phyloP scores from a whole-genome alignment of 2,113 vertebrate species.

The Scartelaos histophorus region DNA sequence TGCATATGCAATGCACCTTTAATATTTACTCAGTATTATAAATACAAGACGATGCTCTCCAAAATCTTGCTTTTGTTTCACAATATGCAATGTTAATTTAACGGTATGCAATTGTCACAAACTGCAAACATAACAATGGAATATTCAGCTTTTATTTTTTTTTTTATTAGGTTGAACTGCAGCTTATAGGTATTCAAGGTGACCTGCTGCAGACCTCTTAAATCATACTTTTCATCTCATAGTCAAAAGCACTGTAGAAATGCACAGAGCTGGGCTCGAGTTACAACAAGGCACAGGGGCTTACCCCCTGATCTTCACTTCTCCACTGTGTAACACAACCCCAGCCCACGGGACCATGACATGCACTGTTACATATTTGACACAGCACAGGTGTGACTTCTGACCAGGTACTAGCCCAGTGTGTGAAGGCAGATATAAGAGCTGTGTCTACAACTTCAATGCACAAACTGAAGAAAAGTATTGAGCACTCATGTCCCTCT shows the following conservation, averaged over 20 bases:
- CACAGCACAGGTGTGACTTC: constrained; percentile 43
- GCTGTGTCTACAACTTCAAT: neutral
- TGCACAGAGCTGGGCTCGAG: constrained; percentile 18
- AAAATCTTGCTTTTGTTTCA: neutral
- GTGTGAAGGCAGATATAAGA: neutral
- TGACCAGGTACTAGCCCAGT: neutral
- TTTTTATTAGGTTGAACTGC: constrained; percentile 12
- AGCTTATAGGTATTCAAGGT: neutral
- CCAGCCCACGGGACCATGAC: constrained; percentile 24
- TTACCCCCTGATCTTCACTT: constrained; percentile 40
- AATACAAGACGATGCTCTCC: neutral
- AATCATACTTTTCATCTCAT: neutral
- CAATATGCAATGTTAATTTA: neutral
- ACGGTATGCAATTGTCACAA: constrained; percentile 25
- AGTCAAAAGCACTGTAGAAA: neutral
- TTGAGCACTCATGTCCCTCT: neutral
- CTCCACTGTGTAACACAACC: constrained; percentile 40
- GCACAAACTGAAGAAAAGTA: neutral
- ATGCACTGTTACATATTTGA: constrained; percentile 32
- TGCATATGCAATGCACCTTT: too few relatives aligned
- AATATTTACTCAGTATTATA: neutral
- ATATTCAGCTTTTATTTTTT: neutral
- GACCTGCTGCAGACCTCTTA: constrained; percentile 1
- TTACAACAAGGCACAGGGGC: constrained; percentile 43
- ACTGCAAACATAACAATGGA: constrained; percentile 17